Evolutionary conservation across 1,140 invertebrate species (phyloP).

Genomic region (Cryptotermes secundus): DNA sequence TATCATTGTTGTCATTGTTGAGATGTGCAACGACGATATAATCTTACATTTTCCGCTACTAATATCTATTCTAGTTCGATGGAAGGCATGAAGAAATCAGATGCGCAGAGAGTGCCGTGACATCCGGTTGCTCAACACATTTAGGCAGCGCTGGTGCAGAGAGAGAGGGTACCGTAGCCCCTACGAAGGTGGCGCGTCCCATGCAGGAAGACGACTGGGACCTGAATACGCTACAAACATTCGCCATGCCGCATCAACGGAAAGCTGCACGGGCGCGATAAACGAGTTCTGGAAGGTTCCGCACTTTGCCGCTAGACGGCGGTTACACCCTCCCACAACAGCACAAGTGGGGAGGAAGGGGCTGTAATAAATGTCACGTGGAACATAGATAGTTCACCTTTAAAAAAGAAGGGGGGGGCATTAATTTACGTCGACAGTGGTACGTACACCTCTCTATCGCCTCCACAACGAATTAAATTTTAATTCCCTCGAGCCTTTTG

Average conservation of each 20-base stretch:
- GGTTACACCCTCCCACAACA: neutral
- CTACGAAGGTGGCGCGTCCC: no score
- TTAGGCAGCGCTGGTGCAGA: no score
- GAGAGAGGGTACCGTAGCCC: no score
- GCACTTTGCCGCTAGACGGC: neutral
- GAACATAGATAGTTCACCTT: neutral
- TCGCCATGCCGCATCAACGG: no score
- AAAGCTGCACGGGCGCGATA: neutral
- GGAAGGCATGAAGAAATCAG: no score
- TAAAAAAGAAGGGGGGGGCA: neutral
- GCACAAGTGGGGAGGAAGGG: neutral
- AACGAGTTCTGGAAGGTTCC: neutral
- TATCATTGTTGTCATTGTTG: no score
- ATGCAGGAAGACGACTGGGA: no score
- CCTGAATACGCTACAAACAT: neutral
- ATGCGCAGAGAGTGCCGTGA: no score
- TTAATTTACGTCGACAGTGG: neutral
- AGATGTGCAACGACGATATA: no score
- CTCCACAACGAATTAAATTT: constrained; percentile 10
- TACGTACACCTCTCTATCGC: neutral
- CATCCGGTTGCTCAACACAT: no score
- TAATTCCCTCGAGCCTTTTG: constrained; percentile 18
- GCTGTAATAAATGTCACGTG: neutral
- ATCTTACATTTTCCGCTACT: no score
- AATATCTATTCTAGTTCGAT: no score